phyloP scores from a whole-genome alignment of 1,140 invertebrate species.

The Spodoptera litura region DNA sequence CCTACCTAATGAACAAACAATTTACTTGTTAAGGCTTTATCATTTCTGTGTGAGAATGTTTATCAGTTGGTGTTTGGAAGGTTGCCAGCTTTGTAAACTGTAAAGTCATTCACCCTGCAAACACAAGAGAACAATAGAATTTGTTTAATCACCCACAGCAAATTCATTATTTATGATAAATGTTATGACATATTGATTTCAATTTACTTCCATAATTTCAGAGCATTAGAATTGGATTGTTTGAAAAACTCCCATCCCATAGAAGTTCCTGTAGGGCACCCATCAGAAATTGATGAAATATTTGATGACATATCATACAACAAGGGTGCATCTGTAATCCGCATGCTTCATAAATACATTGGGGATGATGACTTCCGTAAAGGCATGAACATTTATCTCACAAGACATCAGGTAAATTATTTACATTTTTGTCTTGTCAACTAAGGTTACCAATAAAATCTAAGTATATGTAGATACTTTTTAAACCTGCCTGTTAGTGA shows the following conservation, averaged over 20 bases:
- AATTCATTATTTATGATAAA: conserved; percentile 8
- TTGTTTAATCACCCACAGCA: conserved; percentile 41
- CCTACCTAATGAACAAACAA: background rate
- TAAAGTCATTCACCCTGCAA: conserved; percentile 48
- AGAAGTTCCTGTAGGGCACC: conserved; percentile 95
- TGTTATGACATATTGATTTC: conserved; percentile 11
- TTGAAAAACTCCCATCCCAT: conserved; percentile 96
- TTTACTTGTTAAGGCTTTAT: background rate
- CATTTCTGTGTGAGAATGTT: conserved; percentile 25
- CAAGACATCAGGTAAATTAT: conserved; percentile 89
- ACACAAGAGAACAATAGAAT: conserved; percentile 46
- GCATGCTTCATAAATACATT: conserved; percentile 98
- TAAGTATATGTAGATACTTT: too few relatives aligned
- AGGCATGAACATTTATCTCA: conserved; percentile 97
- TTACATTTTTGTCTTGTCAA: background rate
- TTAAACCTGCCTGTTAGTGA: too few relatives aligned
- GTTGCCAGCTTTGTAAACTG: conserved; percentile 53
- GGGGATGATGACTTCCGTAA: conserved; percentile 97
- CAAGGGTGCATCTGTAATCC: conserved; percentile 97
- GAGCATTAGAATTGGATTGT: conserved; percentile 95
- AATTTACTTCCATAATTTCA: conserved; percentile 61
- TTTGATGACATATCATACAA: conserved; percentile 98
- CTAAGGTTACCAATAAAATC: too few relatives aligned
- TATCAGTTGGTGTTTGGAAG: conserved; percentile 46
- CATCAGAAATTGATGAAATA: conserved; percentile 97